These are phyloP conservation scores for Noturus placidus DNA, from an alignment of 2,113 vertebrate species.

Conservation along the genomic window DNA sequence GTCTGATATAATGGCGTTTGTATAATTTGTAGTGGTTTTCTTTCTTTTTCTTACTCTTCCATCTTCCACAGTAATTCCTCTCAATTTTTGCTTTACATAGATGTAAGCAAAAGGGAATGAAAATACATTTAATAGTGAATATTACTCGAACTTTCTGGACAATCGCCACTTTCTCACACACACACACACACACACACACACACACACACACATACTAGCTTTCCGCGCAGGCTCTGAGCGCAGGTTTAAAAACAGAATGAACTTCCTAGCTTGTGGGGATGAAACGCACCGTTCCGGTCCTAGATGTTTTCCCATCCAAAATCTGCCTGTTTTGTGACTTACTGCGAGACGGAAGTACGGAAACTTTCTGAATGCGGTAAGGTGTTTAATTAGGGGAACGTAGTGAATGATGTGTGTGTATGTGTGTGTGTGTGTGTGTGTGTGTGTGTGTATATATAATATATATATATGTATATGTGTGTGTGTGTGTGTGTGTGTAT, in stretches of 20 bases:
- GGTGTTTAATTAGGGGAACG: slow-evolving; percentile 27
- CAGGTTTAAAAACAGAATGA: slow-evolving; percentile 54
- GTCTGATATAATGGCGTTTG: slow-evolving; percentile 53
- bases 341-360: slow-evolving; percentile 47
- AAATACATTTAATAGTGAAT: slow-evolving; percentile 62
- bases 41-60: slow-evolving; percentile 53
- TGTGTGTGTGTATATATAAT: too few relatives aligned
- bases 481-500: too few relatives aligned
- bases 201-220: slow-evolving; percentile 58
- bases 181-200: slow-evolving; percentile 37
- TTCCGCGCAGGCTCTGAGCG: slow-evolving; percentile 56
- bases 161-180: slow-evolving; percentile 36
- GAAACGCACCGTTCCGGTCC: slow-evolving; percentile 48
- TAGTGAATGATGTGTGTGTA: not conserved
- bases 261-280: slow-evolving; percentile 43
- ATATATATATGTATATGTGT: too few relatives aligned
- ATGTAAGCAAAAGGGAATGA: slow-evolving; percentile 51
- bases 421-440: too few relatives aligned
- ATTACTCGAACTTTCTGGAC: slow-evolving; percentile 60
- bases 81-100: slow-evolving; percentile 50
- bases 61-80: not conserved
- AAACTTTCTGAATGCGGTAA: slow-evolving; percentile 2
- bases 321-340: slow-evolving; percentile 2
- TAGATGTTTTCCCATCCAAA: not conserved
- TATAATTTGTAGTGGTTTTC: slow-evolving; percentile 61